These are phyloP conservation scores for Mylabris sibirica DNA, from an alignment of 2,888 invertebrate species.

Conservation along the genomic window DNA sequence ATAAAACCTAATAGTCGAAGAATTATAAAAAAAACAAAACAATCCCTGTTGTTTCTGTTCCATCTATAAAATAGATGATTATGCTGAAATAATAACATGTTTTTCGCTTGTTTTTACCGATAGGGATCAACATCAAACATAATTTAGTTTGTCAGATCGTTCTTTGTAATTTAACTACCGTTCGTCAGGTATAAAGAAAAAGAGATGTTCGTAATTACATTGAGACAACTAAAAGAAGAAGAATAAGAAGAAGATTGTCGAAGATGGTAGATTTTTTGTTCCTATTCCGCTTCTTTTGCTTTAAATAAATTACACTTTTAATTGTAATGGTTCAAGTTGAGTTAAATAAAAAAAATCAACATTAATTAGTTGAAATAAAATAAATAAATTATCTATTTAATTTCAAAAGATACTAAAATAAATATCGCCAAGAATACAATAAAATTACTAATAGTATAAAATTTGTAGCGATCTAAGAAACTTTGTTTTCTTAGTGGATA, in stretches of 20 bases:
- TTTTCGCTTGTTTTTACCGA: background rate
- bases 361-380: constrained; percentile 1
- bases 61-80: background rate
- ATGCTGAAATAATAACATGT: constrained; percentile 5
- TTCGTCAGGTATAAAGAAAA: background rate
- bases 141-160: background rate
- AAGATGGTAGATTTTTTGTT: background rate
- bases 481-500: constrained; percentile 16
- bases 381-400: background rate
- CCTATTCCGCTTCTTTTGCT: background rate
- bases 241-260: background rate
- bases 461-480: background rate
- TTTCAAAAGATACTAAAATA: background rate
- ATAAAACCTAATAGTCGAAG: background rate
- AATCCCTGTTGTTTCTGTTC: background rate
- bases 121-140: constrained; percentile 5
- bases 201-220: background rate
- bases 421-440: background rate
- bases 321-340: constrained; percentile 5
- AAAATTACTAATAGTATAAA: background rate
- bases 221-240: background rate
- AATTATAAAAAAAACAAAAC: background rate
- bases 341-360: constrained; percentile 3
- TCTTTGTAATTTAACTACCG: constrained; percentile 3
- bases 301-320: constrained; percentile 16